These are phyloP conservation scores for Oryzias curvinotus DNA, from an alignment of 2,113 vertebrate species.

Conservation along the genomic window DNA sequence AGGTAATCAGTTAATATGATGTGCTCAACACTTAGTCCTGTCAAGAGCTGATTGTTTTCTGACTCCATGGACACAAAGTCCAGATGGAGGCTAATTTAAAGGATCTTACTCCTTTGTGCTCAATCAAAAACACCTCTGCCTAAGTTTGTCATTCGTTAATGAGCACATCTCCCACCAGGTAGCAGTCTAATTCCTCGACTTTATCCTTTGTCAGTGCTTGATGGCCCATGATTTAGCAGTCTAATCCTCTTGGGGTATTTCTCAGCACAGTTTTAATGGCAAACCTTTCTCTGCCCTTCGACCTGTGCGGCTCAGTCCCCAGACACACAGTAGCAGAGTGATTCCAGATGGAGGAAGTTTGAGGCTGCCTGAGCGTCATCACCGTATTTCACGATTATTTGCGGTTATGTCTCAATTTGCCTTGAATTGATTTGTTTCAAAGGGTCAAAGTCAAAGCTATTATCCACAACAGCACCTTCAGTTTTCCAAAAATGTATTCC, in stretches of 20 bases:
- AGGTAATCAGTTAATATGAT: too few species aligned
- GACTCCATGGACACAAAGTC: too few species aligned
- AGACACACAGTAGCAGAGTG: conserved; percentile 67
- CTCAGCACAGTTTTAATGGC: conserved; percentile 67
- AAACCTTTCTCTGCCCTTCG: conserved; percentile 69
- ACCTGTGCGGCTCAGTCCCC: conserved; percentile 56
- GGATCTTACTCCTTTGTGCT: too few species aligned
- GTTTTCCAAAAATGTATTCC: conserved; percentile 1
- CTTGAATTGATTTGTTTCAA: conserved; percentile 5
- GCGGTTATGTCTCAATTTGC: conserved; percentile 3
- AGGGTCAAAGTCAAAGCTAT: conserved; percentile 22
- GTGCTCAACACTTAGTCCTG: too few species aligned
- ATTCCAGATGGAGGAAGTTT: conserved; percentile 73
- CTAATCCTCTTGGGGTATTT: conserved; percentile 42
- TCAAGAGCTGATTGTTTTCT: too few species aligned
- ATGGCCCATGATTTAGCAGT: conserved; percentile 17
- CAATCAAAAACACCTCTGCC: too few species aligned
- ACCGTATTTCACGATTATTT: conserved; percentile 23
- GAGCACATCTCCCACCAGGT: conserved; percentile 20
- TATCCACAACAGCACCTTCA: conserved; percentile 46
- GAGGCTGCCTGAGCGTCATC: conserved; percentile 33
- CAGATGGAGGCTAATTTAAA: too few species aligned
- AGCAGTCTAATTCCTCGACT: conserved; percentile 21
- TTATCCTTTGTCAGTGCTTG: conserved; percentile 39
- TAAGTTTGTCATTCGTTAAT: not conserved